Evolutionary conservation across 2,797 vertebrate genomes (phyloP).

Genomic region (Phalanger gymnotis): DNA sequence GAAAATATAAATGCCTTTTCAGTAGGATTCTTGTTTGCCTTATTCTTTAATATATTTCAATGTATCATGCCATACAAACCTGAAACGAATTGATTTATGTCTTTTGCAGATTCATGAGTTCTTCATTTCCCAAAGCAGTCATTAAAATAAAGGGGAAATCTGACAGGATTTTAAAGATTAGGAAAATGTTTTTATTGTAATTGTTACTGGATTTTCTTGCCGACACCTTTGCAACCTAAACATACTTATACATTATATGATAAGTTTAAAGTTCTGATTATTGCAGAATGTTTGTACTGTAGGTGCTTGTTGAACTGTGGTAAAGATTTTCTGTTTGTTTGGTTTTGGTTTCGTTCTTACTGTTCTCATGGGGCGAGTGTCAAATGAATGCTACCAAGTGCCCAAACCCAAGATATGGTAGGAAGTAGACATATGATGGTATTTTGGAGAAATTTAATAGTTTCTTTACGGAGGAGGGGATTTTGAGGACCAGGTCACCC

Average conservation of each 20-base stretch:
- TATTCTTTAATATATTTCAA: background rate
- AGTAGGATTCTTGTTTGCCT: background rate
- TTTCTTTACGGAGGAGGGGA: background rate
- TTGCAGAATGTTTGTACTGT: background rate
- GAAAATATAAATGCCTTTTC: background rate
- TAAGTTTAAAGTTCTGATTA: background rate
- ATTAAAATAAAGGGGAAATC: background rate
- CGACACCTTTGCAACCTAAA: background rate
- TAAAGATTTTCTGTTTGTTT: background rate
- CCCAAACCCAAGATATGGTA: background rate
- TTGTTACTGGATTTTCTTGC: background rate
- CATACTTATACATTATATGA: background rate
- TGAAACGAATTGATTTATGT: background rate
- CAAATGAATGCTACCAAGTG: background rate
- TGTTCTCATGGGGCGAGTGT: background rate
- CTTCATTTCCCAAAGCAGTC: background rate
- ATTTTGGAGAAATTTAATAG: background rate
- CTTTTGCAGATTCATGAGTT: background rate
- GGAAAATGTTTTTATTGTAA: background rate
- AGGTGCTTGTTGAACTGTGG: background rate
- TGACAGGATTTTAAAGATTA: background rate
- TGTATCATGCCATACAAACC: background rate
- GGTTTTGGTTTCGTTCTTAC: background rate
- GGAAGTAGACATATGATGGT: background rate
- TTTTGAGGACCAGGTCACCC: background rate